Base-by-base conservation (phyloP, 2,113 vertebrate species). In the Pholis gunnellus region DNA sequence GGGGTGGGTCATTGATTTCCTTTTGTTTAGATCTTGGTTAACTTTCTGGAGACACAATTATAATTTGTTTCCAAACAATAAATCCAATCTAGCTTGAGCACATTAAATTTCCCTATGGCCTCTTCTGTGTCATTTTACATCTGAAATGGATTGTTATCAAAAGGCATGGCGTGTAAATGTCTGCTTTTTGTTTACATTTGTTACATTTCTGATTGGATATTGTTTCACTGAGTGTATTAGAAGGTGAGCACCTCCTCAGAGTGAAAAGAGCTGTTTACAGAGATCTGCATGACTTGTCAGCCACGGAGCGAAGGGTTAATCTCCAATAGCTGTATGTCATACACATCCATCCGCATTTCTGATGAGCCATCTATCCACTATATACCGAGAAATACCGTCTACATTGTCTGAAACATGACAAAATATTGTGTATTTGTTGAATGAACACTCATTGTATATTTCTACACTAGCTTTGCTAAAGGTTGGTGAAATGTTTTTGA, bases 11-110 rank as follows among this genome's bases (percentile, higher is more conserved):
- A 95, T 95, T 96, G 95, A 96, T 96, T 96, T 96, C 84, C 93
- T 92, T 95, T 96, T 96, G 95, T 96, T 95, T 92, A 92, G 93
- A 93, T 95, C 92, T 95, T 94, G 93, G 90, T 94, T 94, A 95
- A 96, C 95, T 96, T 96, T 95, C 89, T 91, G 88, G 88, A 94
- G 92, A 93, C 93, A 95, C 95, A 95, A 96, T 96, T 95, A 95
- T 93, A 94, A 94, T 95, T 95, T 94, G 93, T 95, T 95, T 93
- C 82, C 87, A 90, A 94, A 95, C 95, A 96, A 96, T 96, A 95
- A 94, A 94, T 95, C 94, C 93, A 96, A 96, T 96, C 95, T 94
- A 92, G 93, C 89, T 79, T 81, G 79, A 87, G 91, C 85, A 89
- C 94, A 94, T 94, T 92, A 94, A 94, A 95, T 91, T 82, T 93